Base-by-base conservation (phyloP, 2,888 invertebrate species). In the Onchidella celtica region DNA sequence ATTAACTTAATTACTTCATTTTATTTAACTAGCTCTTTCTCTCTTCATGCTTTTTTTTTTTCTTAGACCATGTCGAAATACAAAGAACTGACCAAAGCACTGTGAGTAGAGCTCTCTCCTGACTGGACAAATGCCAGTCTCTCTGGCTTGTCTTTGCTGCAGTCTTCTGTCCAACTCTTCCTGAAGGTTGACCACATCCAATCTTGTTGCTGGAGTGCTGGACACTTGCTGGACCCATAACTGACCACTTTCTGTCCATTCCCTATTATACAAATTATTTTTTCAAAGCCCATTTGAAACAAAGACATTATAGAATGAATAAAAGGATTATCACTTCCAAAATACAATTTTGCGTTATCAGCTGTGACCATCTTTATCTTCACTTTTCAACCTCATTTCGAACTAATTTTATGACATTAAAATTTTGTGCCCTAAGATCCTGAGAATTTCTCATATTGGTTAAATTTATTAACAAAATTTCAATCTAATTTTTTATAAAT, bases 91-190 rank as follows among this genome's bases (percentile, higher is more conserved):
- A 95, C 96, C 98, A 93, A 98, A 98, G 93, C 98, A 98, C 93
- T 99, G 98, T 0, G 97, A 97, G 93, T 98, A 99, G 0, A 99
- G 95, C 93, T 98, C 97, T 75, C 98, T 95, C 70, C 99, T 95
- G 75, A 98, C 96, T 0, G 98, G 98, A 93, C 99, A 99, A 89
- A 99, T 98, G 55, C 99, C 99, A 0, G 98, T 98, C 94, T 98
- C 98, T 86, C 98, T 95, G 0, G 99, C 99, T 93, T 98, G 97
- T n/a, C 97, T 95, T 92, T 97, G 97, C 90, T 97, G 97, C 76
- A 98, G 94, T 85, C 96, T 95, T 90, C 97, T 96, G 93, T 99
- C 99, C 70, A 99, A 94, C 94, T 97, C 97, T 93, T 99, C 98
- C 94, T 99, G 98, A 24, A 99, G 95, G 93, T 98, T 98, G 86